phyloP scores from a whole-genome alignment of 2,888 invertebrate species.

The Lasioglossum villosulum region DNA sequence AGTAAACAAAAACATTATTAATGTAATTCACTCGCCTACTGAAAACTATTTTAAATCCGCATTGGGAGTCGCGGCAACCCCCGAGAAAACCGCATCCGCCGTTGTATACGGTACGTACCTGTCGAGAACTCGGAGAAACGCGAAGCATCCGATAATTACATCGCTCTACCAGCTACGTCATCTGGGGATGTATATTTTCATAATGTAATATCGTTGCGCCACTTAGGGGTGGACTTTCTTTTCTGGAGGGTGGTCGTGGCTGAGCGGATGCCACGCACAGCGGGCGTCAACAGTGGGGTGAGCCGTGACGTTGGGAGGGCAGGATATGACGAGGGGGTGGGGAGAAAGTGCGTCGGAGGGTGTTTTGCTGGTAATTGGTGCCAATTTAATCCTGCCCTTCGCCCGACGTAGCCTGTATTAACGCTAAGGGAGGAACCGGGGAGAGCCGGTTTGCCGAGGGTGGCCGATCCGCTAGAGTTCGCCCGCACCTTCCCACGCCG shows the following conservation, averaged over 20 bases:
- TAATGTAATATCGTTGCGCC: conserved; percentile 79
- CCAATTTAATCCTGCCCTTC: conserved; percentile 88
- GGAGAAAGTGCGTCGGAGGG: conserved; percentile 80
- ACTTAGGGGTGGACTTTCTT: conserved; percentile 70
- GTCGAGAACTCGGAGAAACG: conserved; percentile 2
- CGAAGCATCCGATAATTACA: conserved; percentile 73
- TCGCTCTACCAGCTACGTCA: conserved; percentile 69
- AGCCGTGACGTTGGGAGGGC: conserved; percentile 29
- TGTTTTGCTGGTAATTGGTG: conserved; percentile 88
- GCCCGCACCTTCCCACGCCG: conserved; percentile 70
- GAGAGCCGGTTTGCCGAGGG: conserved; percentile 58
- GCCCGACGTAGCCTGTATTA: conserved; percentile 81
- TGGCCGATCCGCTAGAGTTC: conserved; percentile 53
- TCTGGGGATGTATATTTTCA: conserved; percentile 79
- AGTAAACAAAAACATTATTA: not conserved
- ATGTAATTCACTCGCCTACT: not conserved
- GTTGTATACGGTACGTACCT: not conserved
- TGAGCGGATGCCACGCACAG: conserved; percentile 65
- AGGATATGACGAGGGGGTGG: conserved; percentile 49
- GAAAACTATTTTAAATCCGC: not conserved
- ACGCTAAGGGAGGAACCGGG: conserved; percentile 77
- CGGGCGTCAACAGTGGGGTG: conserved; percentile 56
- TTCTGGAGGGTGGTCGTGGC: conserved; percentile 64
- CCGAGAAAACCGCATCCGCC: not conserved
- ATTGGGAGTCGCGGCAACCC: not conserved